Conservation (phyloP, 1,140 invertebrate species). For the Drosophila tropicalis region DNA sequence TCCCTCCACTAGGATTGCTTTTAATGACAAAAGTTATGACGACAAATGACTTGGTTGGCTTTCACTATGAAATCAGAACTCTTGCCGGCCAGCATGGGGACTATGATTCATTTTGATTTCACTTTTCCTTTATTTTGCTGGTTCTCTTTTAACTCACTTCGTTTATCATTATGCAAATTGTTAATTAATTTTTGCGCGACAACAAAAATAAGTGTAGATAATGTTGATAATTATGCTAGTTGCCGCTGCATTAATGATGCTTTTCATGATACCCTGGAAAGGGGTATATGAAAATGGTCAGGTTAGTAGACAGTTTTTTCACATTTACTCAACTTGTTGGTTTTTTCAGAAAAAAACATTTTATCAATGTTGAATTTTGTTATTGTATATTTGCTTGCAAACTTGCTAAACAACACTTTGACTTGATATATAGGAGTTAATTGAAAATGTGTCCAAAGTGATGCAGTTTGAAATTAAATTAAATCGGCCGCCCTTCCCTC, state of each 20-base stretch:
- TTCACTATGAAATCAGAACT: slow-evolving; percentile 74
- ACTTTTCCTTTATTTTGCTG: slow-evolving; percentile 41
- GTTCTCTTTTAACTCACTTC: slow-evolving; percentile 45
- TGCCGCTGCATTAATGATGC: slow-evolving; percentile 32
- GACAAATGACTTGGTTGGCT: slow-evolving; percentile 78
- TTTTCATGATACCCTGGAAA: background rate
- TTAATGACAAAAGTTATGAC: slow-evolving; percentile 79
- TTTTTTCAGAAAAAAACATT: too few relatives aligned
- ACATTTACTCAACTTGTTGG: too few relatives aligned
- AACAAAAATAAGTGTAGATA: slow-evolving; percentile 40
- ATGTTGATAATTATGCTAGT: slow-evolving; percentile 58
- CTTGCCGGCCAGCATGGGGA: slow-evolving; percentile 46
- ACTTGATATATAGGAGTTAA: slow-evolving; percentile 31
- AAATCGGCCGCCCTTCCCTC: too few relatives aligned
- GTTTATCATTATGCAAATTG: slow-evolving; percentile 75
- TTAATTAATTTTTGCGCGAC: slow-evolving; percentile 60
- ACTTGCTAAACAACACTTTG: too few relatives aligned
- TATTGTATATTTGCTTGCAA: too few relatives aligned
- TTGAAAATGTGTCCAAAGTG: slow-evolving; percentile 44
- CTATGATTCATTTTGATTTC: slow-evolving; percentile 71
- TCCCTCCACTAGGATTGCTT: slow-evolving; percentile 31
- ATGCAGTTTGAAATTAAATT: slow-evolving; percentile 39
- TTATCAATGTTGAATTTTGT: too few relatives aligned
- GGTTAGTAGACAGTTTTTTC: slow-evolving; percentile 13
- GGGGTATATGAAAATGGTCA: background rate